Conservation (phyloP, 1,140 invertebrate genomes). For the Saxidomus purpurata region DNA sequence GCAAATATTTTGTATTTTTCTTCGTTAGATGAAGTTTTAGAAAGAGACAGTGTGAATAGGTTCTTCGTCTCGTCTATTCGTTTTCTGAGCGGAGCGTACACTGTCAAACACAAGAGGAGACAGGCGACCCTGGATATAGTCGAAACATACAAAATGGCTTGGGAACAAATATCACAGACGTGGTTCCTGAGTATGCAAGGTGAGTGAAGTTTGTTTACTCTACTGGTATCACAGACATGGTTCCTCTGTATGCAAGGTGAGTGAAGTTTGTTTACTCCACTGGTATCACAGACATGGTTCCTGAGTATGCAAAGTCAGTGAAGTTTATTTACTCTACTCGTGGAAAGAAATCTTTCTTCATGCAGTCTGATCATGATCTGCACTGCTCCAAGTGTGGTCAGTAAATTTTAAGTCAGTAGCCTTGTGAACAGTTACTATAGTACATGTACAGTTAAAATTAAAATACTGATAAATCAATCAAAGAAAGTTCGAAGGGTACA, state of each 20-base stretch:
- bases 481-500: no score
- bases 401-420: no score
- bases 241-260: conserved; percentile 65
- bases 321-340: no score
- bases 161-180: conserved; percentile 66
- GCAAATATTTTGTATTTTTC: no score
- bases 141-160: conserved; percentile 25
- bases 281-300: conserved; percentile 67
- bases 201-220: no score
- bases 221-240: conserved; percentile 67
- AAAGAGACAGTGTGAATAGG: conserved; percentile 34
- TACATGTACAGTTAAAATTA: no score
- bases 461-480: no score
- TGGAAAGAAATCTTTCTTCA: no score
- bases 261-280: no score
- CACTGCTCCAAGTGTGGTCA: no score
- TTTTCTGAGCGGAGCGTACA: conserved; percentile 60
- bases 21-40: conserved; percentile 44
- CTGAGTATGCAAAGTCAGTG: conserved; percentile 62
- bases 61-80: conserved; percentile 52
- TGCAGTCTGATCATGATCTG: no score
- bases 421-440: no score
- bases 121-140: conserved; percentile 26
- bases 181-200: conserved; percentile 67
- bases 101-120: conserved; percentile 57